Conservation (phyloP, 1,140 invertebrate genomes). For the Dryas iulia region DNA sequence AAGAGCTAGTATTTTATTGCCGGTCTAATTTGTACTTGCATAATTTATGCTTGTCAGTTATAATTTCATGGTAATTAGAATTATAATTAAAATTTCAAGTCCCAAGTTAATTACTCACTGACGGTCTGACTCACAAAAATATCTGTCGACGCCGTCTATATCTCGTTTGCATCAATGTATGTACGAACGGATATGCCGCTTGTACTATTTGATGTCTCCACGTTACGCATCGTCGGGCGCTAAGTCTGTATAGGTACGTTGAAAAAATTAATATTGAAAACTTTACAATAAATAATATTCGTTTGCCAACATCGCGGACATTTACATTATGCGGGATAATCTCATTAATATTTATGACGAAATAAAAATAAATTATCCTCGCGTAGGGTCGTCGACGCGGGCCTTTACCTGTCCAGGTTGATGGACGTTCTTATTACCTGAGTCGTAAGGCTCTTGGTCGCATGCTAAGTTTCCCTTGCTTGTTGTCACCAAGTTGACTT, state of each 20-base stretch:
- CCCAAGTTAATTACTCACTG: slow-evolving; percentile 3
- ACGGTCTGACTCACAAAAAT: background rate
- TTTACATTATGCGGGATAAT: slow-evolving; percentile 66
- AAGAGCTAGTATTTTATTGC: slow-evolving; percentile 4
- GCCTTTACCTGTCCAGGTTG: slow-evolving; percentile 1
- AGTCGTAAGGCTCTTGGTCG: slow-evolving; percentile 4
- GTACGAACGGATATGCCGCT: background rate
- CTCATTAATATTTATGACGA: slow-evolving; percentile 69
- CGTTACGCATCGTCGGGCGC: slow-evolving; percentile 21
- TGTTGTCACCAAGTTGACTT: slow-evolving; percentile 23
- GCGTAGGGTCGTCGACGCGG: slow-evolving; percentile 8
- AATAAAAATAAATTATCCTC: slow-evolving; percentile 68
- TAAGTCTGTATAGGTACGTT: slow-evolving; percentile 22
- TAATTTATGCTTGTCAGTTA: slow-evolving; percentile 17
- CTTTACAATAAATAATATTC: slow-evolving; percentile 60
- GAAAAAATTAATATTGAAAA: slow-evolving; percentile 56
- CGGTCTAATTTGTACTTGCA: slow-evolving; percentile 10
- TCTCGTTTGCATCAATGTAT: background rate
- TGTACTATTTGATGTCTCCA: background rate
- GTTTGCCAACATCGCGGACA: slow-evolving; percentile 58
- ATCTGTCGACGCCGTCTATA: background rate
- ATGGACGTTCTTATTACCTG: slow-evolving; percentile 8
- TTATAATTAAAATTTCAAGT: slow-evolving; percentile 21
- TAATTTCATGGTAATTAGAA: slow-evolving; percentile 20
- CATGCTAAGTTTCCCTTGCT: background rate